Percentiles rank a stretch among this genome's conserved stretches.
These are phyloP conservation scores for Semnornis frantzii DNA, from an alignment of 2,113 vertebrate species.

Conservation along the genomic window DNA sequence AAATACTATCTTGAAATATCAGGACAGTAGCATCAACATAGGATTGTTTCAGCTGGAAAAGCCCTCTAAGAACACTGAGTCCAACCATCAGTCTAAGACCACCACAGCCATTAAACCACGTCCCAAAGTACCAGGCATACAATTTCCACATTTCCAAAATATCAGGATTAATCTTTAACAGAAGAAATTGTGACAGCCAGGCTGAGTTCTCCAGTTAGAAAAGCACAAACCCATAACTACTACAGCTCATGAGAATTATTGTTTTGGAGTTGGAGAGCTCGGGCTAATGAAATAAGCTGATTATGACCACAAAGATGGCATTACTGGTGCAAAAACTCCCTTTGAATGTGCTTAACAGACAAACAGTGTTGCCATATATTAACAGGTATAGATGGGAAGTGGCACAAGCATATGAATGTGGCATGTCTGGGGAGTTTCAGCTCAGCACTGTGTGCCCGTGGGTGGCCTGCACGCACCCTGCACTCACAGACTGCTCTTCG, in stretches of 20 bases:
- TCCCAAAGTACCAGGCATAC: too few relatives aligned
- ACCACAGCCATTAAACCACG: too few relatives aligned
- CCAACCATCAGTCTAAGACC: too few relatives aligned
- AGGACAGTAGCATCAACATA: not conserved
- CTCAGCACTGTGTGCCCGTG: not conserved
- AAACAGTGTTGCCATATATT: not conserved
- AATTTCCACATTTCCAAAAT: not conserved
- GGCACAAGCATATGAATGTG: accelerated
- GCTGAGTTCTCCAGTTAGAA: not conserved
- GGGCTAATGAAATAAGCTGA: not conserved
- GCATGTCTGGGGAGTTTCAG: not conserved
- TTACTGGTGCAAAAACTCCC: not conserved
- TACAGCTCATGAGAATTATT: not conserved
- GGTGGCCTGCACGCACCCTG: accelerated
- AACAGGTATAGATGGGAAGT: not conserved
- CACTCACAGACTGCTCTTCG: not conserved
- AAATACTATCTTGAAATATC: not conserved
- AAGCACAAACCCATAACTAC: not conserved
- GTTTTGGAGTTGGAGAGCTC: not conserved
- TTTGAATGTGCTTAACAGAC: not conserved
- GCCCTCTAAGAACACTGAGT: too few relatives aligned
- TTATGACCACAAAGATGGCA: not conserved
- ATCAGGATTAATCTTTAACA: not conserved
- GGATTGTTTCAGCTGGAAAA: not conserved
- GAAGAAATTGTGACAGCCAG: not conserved